Percentiles rank a stretch among this genome's conserved stretches.
Conservation (phyloP, 1,140 invertebrate species). For the Heliconius himera region DNA sequence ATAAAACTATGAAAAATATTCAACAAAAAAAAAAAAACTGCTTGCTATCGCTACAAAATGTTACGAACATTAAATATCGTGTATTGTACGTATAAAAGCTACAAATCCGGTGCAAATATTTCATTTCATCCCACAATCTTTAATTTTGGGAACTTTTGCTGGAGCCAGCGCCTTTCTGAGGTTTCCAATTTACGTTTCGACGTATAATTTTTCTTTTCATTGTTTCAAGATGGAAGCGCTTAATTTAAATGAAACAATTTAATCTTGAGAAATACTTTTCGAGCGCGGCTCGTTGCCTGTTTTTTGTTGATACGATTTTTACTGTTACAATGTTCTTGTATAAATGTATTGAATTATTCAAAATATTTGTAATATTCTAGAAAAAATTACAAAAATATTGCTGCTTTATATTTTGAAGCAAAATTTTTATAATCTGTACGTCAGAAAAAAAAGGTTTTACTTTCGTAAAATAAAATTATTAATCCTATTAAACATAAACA, state of each 20-base stretch:
- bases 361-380: background rate
- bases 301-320: slow-evolving; percentile 16
- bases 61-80: background rate
- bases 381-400: background rate
- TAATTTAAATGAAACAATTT: slow-evolving; percentile 36
- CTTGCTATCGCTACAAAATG: background rate
- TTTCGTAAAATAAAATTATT: no score
- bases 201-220: slow-evolving; percentile 36
- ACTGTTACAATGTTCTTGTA: slow-evolving; percentile 8
- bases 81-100: slow-evolving; percentile 1
- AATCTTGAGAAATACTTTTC: slow-evolving; percentile 30
- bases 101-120: slow-evolving; percentile 21
- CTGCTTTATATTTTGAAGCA: no score
- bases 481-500: no score
- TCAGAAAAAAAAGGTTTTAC: no score
- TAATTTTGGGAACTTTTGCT: slow-evolving; percentile 29
- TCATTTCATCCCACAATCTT: slow-evolving; percentile 30
- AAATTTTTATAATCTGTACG: no score
- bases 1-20: background rate
- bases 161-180: slow-evolving; percentile 26
- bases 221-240: slow-evolving; percentile 34
- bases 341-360: background rate
- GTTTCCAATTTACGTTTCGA: slow-evolving; percentile 34
- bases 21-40: background rate
- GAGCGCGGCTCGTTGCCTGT: slow-evolving; percentile 19